Percentiles rank a stretch among this genome's conserved stretches.
phyloP scores from a whole-genome alignment of 2,113 vertebrate genomes.

The Piliocolobus tephrosceles region DNA sequence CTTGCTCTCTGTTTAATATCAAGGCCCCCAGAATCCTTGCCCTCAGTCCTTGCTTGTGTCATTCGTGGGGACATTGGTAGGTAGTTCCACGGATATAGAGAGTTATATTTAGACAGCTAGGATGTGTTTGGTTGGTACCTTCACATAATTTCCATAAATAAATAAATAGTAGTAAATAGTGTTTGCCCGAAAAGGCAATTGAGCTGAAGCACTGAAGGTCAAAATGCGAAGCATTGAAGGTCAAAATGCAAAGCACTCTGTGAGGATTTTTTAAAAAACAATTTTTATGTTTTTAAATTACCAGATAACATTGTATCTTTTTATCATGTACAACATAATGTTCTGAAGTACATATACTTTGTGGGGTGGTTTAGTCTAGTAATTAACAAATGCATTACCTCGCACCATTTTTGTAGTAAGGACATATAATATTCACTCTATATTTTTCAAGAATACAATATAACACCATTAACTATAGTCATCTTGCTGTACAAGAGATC shows the following conservation, averaged over 20 bases:
- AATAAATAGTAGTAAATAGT: not conserved
- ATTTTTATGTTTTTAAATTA: not conserved
- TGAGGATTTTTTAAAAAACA: not conserved
- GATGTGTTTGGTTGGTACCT: not conserved
- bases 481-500: not conserved
- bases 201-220: not conserved
- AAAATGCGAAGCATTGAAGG: not conserved
- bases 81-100: not conserved
- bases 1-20: not conserved
- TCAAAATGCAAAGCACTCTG: not conserved
- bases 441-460: not conserved
- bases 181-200: not conserved
- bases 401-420: not conserved
- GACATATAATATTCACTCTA: not conserved
- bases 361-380: not conserved
- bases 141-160: not conserved
- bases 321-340: not conserved
- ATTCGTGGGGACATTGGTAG: not conserved
- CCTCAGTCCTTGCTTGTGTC: not conserved
- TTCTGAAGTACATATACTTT: not conserved
- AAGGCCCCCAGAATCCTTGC: not conserved
- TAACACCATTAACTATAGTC: not conserved
- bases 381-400: not conserved
- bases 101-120: not conserved
- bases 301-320: not conserved